Evolutionary conservation across 1,140 invertebrate species (phyloP).

Genomic region (Antheraea mylitta): DNA sequence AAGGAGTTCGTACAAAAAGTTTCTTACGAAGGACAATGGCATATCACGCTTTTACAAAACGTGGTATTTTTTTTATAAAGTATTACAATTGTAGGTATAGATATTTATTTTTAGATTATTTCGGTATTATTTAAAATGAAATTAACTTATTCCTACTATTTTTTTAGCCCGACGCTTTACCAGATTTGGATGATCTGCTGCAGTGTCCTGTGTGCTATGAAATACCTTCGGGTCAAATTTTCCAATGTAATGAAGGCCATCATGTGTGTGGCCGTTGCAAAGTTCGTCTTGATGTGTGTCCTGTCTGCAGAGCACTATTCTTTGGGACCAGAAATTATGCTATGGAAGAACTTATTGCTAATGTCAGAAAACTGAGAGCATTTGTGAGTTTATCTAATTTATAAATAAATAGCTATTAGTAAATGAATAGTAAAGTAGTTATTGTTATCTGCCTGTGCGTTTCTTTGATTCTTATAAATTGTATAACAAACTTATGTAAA

Average conservation of each 20-base stretch:
- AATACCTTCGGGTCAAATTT: conserved; percentile 66
- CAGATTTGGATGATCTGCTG: conserved; percentile 68
- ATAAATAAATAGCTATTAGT: not conserved
- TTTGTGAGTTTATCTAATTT: conserved; percentile 43
- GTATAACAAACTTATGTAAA: too few relatives aligned
- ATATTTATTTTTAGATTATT: not conserved
- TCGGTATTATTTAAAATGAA: too few relatives aligned
- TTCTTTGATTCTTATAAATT: too few relatives aligned
- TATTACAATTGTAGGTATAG: not conserved
- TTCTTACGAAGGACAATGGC: too few relatives aligned
- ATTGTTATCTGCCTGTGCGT: too few relatives aligned
- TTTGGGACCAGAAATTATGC: conserved; percentile 72
- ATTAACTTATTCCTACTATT: too few relatives aligned
- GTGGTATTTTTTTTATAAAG: too few relatives aligned
- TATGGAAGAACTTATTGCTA: conserved; percentile 72
- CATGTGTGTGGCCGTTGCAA: conserved; percentile 73
- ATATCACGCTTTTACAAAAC: too few relatives aligned
- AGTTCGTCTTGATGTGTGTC: conserved; percentile 64
- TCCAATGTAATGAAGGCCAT: conserved; percentile 76
- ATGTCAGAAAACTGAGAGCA: conserved; percentile 65
- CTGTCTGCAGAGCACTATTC: conserved; percentile 67
- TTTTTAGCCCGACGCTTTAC: conserved; percentile 55
- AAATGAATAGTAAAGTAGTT: conserved; percentile 14
- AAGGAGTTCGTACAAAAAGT: not conserved
- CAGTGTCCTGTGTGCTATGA: conserved; percentile 77